A percentile compares a stretch with the other conserved stretches of the same genome.
phyloP scores from a whole-genome alignment of 2,113 vertebrate genomes.

The Notechis scutatus region DNA sequence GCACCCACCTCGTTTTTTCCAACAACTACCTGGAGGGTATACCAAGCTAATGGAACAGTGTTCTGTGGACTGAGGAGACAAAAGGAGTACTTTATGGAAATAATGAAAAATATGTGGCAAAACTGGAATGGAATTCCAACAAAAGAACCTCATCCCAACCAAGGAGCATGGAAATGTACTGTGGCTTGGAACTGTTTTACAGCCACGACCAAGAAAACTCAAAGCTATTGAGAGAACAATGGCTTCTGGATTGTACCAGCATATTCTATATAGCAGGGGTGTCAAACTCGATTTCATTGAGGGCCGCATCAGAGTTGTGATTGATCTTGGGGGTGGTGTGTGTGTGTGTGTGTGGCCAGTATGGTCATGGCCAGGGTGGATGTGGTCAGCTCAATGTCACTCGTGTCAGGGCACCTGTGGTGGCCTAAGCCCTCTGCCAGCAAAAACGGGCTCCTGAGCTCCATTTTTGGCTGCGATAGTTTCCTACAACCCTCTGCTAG shows the following conservation, averaged over 20 bases:
- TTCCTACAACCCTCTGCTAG: no score
- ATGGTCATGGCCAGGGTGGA: no score
- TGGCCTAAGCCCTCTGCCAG: no score
- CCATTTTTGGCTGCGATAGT: no score
- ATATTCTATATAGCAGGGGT: background rate
- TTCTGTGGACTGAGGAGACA: background rate
- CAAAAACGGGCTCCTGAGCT: no score
- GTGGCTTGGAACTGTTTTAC: background rate
- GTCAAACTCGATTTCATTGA: no score
- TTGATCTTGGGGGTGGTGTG: no score
- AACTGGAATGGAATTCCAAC: background rate
- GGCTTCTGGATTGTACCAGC: background rate
- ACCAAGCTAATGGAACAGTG: background rate
- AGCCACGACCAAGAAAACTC: background rate
- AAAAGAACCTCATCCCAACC: background rate
- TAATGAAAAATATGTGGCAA: background rate
- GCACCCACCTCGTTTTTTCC: background rate
- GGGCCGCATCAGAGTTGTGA: no score
- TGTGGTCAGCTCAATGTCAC: no score
- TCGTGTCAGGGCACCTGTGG: no score
- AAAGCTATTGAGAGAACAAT: background rate
- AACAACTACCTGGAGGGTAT: background rate
- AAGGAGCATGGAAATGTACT: background rate
- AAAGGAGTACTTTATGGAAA: background rate
- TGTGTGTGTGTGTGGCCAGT: no score